Conservation (phyloP, 2,888 invertebrate species). For the Achlya flavicornis region DNA sequence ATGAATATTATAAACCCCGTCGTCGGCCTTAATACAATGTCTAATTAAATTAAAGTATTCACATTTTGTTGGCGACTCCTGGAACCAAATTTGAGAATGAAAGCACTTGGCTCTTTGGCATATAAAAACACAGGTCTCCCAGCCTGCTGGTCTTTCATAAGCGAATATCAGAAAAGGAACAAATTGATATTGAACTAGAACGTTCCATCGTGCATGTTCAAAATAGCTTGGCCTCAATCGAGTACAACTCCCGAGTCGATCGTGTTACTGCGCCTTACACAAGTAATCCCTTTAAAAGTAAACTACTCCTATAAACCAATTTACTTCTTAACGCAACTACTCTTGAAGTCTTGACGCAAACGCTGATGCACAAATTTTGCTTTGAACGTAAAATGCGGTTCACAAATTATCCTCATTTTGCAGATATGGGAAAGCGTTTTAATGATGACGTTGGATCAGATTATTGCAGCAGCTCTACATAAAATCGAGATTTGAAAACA, state of each 20-base stretch:
- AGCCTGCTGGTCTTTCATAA: no score
- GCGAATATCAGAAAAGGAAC: not conserved
- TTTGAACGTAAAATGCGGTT: not conserved
- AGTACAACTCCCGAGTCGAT: constrained; percentile 17
- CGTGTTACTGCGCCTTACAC: constrained; percentile 14
- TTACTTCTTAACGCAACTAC: constrained; percentile 15
- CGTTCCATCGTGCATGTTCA: constrained; percentile 13
- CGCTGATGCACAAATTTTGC: not conserved
- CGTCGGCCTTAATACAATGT: no score
- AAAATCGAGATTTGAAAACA: no score
- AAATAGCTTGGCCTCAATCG: constrained; percentile 35
- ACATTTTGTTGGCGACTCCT: no score
- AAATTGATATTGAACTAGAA: constrained; percentile 28
- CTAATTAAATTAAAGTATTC: no score
- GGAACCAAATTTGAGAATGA: no score
- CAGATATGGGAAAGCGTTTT: not conserved
- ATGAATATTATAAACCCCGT: no score
- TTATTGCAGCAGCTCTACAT: no score
- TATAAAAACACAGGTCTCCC: no score
- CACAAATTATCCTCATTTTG: not conserved
- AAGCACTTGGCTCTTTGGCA: no score
- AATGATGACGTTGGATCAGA: not conserved
- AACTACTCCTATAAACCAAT: constrained; percentile 26
- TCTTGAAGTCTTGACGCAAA: not conserved
- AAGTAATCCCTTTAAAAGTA: constrained; percentile 30